A percentile compares a stretch with the other conserved stretches of the same genome.
Conservation (phyloP, 2,113 vertebrate genomes). For the Acrocephalus kingi region DNA sequence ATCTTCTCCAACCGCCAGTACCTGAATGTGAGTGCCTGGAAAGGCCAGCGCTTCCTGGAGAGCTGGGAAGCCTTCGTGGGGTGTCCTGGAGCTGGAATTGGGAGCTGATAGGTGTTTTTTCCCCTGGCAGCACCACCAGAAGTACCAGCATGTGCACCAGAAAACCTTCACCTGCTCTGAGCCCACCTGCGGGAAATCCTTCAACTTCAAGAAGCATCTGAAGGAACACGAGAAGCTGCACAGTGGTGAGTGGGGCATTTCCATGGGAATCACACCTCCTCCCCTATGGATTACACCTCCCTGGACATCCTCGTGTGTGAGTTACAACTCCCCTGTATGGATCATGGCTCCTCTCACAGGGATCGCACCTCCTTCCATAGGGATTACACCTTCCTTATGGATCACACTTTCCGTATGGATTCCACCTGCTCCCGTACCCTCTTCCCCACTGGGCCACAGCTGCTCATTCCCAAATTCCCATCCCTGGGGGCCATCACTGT, state of each 20-base stretch:
- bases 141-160: constrained; percentile 81
- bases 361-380: background rate
- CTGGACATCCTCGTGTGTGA: background rate
- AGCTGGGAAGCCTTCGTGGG: rapidly evolving
- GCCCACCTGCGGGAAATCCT: constrained; percentile 77
- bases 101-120: background rate
- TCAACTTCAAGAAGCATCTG: constrained; percentile 85
- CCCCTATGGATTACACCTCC: background rate
- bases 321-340: background rate
- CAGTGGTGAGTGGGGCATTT: background rate
- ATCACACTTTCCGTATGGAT: background rate
- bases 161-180: constrained; percentile 81
- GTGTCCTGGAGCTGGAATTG: background rate
- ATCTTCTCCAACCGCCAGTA: constrained; percentile 85
- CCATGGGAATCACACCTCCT: background rate
- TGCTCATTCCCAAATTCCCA: background rate
- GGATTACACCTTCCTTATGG: background rate
- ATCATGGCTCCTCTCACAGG: background rate
- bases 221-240: constrained; percentile 57
- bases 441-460: background rate
- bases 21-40: constrained; percentile 74
- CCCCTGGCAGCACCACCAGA: constrained; percentile 74
- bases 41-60: too few species aligned
- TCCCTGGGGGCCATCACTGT: background rate
- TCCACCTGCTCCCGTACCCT: background rate